A percentile compares a stretch with the other conserved stretches of the same genome.
Conservation (phyloP, 2,113 vertebrate genomes). For the Agapornis roseicollis region DNA sequence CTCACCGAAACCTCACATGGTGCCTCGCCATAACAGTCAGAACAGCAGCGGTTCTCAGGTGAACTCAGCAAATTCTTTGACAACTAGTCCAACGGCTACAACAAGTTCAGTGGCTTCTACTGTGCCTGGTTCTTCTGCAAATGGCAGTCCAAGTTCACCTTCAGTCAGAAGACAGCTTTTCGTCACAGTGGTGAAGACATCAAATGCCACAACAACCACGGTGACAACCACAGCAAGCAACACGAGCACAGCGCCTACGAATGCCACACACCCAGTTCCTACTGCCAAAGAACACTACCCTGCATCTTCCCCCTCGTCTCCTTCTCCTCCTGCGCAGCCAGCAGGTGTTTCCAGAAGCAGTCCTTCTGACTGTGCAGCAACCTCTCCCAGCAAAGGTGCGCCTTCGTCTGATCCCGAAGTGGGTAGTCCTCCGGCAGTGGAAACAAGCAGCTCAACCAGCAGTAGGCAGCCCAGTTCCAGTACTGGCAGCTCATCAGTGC, state of each 20-base stretch:
- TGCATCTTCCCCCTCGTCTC: constrained; percentile 76
- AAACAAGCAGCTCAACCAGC: constrained; percentile 36
- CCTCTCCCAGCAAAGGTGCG: constrained; percentile 77
- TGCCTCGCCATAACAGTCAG: constrained; percentile 85
- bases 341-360: constrained; percentile 74
- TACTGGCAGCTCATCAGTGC: constrained; percentile 66
- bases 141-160: constrained; percentile 85
- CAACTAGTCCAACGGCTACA: constrained; percentile 71
- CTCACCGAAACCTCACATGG: constrained; percentile 92
- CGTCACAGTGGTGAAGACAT: constrained; percentile 86
- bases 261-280: constrained; percentile 77
- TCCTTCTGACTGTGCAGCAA: constrained; percentile 70
- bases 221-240: constrained; percentile 80
- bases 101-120: constrained; percentile 75
- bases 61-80: constrained; percentile 75
- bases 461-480: constrained; percentile 66
- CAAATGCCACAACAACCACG: constrained; percentile 76
- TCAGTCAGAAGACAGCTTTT: constrained; percentile 96
- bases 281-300: constrained; percentile 85
- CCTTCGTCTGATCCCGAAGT: constrained; percentile 68
- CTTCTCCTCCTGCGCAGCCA: constrained; percentile 77
- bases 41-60: constrained; percentile 82
- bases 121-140: constrained; percentile 74
- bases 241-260: constrained; percentile 74
- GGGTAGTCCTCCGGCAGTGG: constrained; percentile 68